Evolutionary conservation across 1,140 invertebrate genomes (phyloP).

Genomic region (Drosophila equinoxialis): DNA sequence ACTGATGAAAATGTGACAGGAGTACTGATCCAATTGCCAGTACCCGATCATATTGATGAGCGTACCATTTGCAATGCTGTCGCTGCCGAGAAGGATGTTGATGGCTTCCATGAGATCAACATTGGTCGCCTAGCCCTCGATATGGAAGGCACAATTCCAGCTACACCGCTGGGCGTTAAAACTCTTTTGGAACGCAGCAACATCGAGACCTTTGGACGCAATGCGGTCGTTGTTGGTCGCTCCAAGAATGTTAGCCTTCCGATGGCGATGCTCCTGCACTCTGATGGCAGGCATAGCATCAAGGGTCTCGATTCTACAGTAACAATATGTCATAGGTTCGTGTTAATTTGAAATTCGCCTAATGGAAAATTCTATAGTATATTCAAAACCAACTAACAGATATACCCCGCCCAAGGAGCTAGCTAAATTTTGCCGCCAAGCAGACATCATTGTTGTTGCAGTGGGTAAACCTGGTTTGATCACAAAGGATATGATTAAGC

Average conservation of each 20-base stretch:
- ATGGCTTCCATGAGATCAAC: conserved; percentile 93
- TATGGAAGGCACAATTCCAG: conserved; percentile 91
- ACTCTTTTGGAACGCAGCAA: conserved; percentile 88
- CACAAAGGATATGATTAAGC: conserved; percentile 93
- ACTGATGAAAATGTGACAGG: conserved; percentile 89
- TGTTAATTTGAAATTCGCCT: no score
- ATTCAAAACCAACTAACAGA: conserved; percentile 62
- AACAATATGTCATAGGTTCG: conserved; percentile 90
- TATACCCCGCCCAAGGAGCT: conserved; percentile 92
- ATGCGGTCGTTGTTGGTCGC: conserved; percentile 93
- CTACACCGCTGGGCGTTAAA: conserved; percentile 92
- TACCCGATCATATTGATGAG: conserved; percentile 90
- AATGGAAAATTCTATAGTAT: no score
- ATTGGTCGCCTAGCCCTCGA: conserved; percentile 90
- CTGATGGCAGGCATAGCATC: conserved; percentile 87
- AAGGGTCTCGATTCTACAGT: conserved; percentile 91
- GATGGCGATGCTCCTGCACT: conserved; percentile 91
- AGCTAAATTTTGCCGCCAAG: conserved; percentile 86
- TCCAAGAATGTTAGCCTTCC: conserved; percentile 96
- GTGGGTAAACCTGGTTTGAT: conserved; percentile 92
- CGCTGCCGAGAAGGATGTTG: conserved; percentile 92
- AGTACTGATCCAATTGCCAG: conserved; percentile 93
- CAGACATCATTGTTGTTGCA: conserved; percentile 93
- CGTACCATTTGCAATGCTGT: conserved; percentile 91
- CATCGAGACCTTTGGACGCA: conserved; percentile 91